Base-by-base conservation (phyloP, 2,888 invertebrate genomes). In the Philonicus albiceps region DNA sequence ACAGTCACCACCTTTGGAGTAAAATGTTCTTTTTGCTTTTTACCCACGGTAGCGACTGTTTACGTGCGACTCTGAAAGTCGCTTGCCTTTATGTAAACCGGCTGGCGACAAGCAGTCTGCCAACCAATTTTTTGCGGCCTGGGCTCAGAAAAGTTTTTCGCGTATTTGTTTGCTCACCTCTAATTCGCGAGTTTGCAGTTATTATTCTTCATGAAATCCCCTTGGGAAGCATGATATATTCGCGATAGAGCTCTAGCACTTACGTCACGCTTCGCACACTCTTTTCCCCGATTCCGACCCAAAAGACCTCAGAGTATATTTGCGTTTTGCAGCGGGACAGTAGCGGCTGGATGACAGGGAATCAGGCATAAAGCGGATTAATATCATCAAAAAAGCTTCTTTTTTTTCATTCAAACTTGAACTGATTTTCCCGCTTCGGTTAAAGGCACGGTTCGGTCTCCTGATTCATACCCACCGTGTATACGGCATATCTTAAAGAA, bases 61-160 rank as follows among this genome's bases (percentile, higher is more conserved):
- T 76, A 43, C 40, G 40, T 43, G 81, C 16, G 43, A 31, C n/a
- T n/a, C 49, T 19, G 22, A 31, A 55, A 53, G 81, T 13, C 53
- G 31, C n/a, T 49, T 34, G 49, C 55, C 49, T 55, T n/a, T 55
- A 49, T n/a, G 81, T 34, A 55, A 53, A 49, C 30, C 49, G 55
- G 40, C 27, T 34, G 81, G 81, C 81, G 81, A 55, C 81, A 81
- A 55, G 81, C 81, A 81, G 81, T 81, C 81, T 81, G 81, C 19
- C 53, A 13, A 22, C 22, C 7, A 31, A 55, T 53, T 64, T 55
- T 53, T 64, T 55, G 40, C 53, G 81, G 55, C 31, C 16, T 19
- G 31, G 34, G 22, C 30, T 81, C 53, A 34, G n/a, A 55, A n/a
- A 31, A 27, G n/a, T 81, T 81, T 19, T 49, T 78, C n/a, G n/a